Conservation (phyloP, 2,888 invertebrate species). For the Steinernema scapterisci region DNA sequence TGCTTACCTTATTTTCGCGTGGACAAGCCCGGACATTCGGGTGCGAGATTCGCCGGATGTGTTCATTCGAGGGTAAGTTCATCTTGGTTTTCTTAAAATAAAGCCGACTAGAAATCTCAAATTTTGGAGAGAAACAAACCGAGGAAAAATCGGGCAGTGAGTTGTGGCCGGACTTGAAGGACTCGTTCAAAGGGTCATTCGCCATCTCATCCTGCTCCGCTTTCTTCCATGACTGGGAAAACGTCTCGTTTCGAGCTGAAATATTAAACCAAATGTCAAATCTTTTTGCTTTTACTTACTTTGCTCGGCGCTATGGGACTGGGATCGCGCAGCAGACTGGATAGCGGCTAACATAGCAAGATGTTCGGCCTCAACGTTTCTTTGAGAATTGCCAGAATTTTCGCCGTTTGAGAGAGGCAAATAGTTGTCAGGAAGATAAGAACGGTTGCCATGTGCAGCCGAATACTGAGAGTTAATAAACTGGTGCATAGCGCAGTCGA, state of each 20-base stretch:
- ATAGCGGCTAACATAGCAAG: constrained; percentile 18
- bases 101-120: background rate
- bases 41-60: background rate
- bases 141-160: constrained; percentile 2
- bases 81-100: background rate
- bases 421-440: constrained; percentile 14
- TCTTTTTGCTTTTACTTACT: background rate
- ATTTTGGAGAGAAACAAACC: background rate
- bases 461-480: constrained; percentile 18
- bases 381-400: background rate
- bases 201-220: background rate
- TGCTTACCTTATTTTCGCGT: background rate
- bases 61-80: background rate
- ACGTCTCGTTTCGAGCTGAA: constrained; percentile 14
- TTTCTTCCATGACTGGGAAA: constrained; percentile 17
- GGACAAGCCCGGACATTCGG: background rate
- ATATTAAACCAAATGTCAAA: background rate
- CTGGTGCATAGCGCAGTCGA: constrained; percentile 34
- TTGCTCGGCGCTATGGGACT: constrained; percentile 8
- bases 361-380: constrained; percentile 10
- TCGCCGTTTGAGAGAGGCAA: background rate
- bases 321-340: constrained; percentile 21
- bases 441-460: constrained; percentile 4
- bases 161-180: constrained; percentile 22
- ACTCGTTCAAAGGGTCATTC: constrained; percentile 22